These are phyloP conservation scores for Rhynchomys soricoides DNA, from an alignment of 2,113 vertebrate genomes.

Conservation along the genomic window DNA sequence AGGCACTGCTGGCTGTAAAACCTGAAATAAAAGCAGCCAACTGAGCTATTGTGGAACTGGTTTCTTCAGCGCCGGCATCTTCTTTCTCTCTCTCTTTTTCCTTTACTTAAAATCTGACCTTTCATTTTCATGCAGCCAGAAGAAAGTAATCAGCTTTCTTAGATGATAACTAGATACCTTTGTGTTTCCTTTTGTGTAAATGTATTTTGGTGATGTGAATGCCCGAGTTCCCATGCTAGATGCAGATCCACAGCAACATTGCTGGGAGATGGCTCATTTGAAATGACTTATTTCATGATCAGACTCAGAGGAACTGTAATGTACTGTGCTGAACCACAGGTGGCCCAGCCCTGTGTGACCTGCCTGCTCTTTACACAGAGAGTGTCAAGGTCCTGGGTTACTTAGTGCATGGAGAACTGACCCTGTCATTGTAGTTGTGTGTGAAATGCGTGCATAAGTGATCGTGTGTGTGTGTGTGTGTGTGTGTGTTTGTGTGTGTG, in stretches of 20 bases:
- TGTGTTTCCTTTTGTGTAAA: conserved; percentile 27
- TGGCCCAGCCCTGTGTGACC: background rate
- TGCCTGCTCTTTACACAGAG: background rate
- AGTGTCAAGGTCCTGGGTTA: background rate
- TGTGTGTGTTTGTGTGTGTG: too few species aligned
- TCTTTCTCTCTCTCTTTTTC: background rate
- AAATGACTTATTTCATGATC: conserved; percentile 24
- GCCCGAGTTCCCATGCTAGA: background rate
- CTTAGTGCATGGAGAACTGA: background rate
- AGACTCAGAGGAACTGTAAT: background rate
- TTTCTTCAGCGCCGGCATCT: background rate
- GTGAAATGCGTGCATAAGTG: too few species aligned
- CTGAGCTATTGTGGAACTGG: background rate
- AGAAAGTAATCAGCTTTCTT: background rate
- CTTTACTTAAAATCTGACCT: background rate
- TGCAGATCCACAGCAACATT: background rate
- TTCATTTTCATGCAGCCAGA: conserved; percentile 2
- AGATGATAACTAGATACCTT: background rate
- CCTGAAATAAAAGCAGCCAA: conserved; percentile 21
- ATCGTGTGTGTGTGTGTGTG: background rate
- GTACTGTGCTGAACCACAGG: background rate
- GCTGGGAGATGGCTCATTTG: background rate
- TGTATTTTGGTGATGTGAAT: conserved; percentile 37
- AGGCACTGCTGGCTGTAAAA: conserved; percentile 30
- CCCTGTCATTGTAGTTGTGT: background rate